Evolutionary conservation across 2,113 vertebrate species (phyloP), one percentile per base, ranked within the genome.

Genomic region (Rana temporaria): DNA sequence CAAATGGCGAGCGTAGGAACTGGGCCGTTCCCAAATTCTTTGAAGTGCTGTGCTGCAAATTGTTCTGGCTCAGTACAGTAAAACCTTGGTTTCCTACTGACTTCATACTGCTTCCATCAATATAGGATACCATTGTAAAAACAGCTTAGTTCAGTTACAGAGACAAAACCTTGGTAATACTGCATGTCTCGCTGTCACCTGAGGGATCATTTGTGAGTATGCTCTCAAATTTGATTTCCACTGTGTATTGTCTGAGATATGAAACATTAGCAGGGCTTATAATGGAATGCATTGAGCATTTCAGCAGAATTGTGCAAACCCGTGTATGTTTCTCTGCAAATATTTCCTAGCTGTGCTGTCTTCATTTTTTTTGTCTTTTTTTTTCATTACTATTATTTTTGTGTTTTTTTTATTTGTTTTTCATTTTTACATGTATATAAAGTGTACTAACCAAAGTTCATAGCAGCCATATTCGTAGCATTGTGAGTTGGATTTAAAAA

Each of bases 391-490:
- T 70, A n/a, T 74, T 60, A 19, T 20, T 85, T 85, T 85, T n/a
- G n/a, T n/a, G n/a, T n/a, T n/a, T n/a, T n/a, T n/a, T n/a, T n/a
- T n/a, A n/a, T n/a, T 74, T 86, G 63, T 70, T 69, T 60, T 62
- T 3, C 64, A 67, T 70, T 65, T 85, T 85, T 73, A 85, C 81
- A 87, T 85, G 86, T 84, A 85, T 87, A 87, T 86, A 86, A 81
- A 86, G 80, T 83, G 84, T 90, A 87, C 88, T 88, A 89, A 89
- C 87, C 90, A 68, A 86, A 88, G 86, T 89, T 88, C 88, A 89
- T 86, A 90, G 90, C 86, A 90, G 90, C 87, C 82, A 75, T 60
- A 24, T 86, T 88, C 86, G 86, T 84, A 91, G 92, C 90, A 85
- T 89, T 83, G 71, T 75, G 72, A 68, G 63, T 83, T 76, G 81